Evolutionary conservation across 2,113 vertebrate species (phyloP), one percentile per base, ranked within the genome.

Genomic region (Eublepharis macularius): DNA sequence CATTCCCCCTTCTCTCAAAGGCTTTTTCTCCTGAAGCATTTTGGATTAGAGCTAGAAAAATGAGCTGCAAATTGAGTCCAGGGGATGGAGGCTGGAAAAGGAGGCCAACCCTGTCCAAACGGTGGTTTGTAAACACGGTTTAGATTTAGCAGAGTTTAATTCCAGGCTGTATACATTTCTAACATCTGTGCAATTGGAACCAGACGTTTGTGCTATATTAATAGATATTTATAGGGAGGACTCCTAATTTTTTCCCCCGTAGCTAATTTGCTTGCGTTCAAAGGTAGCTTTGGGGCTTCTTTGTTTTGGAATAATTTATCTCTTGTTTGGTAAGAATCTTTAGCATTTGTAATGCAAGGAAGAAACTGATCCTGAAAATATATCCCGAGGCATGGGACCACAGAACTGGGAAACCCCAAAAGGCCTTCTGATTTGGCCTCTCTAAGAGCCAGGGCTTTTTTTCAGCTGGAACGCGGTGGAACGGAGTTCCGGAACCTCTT

Each of bases 181-280:
- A 87, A 81, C 86, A 83, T 87, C 86, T 94, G 91, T 74, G 86
- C 85, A 92, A 81, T 47, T 85, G 85, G 79, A 73, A 77, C 13
- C 88, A 81, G 84, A 86, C 78, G 43, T 75, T 74, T 87, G 17
- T 1, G 54, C 78, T 88, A 84, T 86, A n/a, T 86, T 85, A 82
- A 86, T 74, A 78, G 75, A 0, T 14, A 45, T n/a, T 39, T 78
- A 34, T 57, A 43, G 32, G 83, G 29, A 43, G 36, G 75, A 45
- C 45, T 83, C 75, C 75, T 89, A n/a, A 6, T 57, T 7, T 47
- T 13, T 26, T 21, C 4, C 13, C 29, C 73, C 6, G 0, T 32
- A 39, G 80, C 87, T 89, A 76, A 65, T 81, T 85, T 86, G 79
- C 72, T 54, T 85, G 26, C 68, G 47, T 85, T 91, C 84, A 73